These are phyloP conservation scores for Sminthurinus aureus DNA, from an alignment of 2,888 invertebrate genomes.

Conservation along the genomic window DNA sequence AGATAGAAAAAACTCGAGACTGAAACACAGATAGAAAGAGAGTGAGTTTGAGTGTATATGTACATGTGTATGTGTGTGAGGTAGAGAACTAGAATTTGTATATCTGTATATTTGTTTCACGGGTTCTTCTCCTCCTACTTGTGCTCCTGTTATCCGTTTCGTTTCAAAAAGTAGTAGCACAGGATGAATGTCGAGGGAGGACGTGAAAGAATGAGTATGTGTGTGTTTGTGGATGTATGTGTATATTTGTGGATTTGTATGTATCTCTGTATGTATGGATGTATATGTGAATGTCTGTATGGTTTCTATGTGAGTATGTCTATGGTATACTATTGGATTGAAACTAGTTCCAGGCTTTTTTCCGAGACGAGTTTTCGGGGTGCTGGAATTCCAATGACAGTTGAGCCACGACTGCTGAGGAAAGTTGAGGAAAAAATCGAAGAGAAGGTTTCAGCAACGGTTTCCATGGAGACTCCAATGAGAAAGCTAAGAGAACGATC, in stretches of 20 bases:
- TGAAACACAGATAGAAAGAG: too few relatives aligned
- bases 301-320: not conserved
- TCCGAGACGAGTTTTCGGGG: slow-evolving; percentile 30
- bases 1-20: too few relatives aligned
- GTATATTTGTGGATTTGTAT: slow-evolving; percentile 15
- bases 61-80: not conserved
- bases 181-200: slow-evolving; percentile 21
- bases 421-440: slow-evolving; percentile 54
- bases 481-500: slow-evolving; percentile 17
- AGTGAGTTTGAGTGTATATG: not conserved
- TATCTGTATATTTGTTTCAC: not conserved
- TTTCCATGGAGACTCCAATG: slow-evolving; percentile 57
- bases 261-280: slow-evolving; percentile 12
- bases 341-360: slow-evolving; percentile 6
- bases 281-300: slow-evolving; percentile 1
- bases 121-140: not conserved
- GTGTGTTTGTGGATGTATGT: not conserved
- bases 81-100: not conserved
- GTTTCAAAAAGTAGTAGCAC: not conserved
- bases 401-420: slow-evolving; percentile 44
- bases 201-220: not conserved
- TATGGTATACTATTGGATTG: too few relatives aligned
- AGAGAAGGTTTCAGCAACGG: slow-evolving; percentile 59
- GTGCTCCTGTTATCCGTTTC: not conserved
- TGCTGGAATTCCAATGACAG: slow-evolving; percentile 42